phyloP scores from a whole-genome alignment of 2,113 vertebrate species.

The Forbesichthys papilliferus region DNA sequence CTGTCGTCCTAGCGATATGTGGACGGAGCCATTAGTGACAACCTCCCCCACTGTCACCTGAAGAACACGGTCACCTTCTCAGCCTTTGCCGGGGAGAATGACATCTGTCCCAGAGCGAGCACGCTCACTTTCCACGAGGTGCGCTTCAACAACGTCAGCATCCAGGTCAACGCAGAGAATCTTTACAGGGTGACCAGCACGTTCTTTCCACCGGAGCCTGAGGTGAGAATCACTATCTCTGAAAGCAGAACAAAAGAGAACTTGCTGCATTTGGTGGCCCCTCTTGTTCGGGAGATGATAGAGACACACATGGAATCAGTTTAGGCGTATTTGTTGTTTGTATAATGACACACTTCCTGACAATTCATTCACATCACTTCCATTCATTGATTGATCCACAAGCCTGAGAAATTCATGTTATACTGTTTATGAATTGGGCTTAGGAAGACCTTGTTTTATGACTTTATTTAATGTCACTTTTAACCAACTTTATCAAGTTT shows the following conservation, averaged over 20 bases:
- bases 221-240: slow-evolving; percentile 55
- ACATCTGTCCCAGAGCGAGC: slow-evolving; percentile 34
- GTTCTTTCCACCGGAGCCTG: slow-evolving; percentile 74
- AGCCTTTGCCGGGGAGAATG: slow-evolving; percentile 79
- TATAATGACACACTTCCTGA: no score
- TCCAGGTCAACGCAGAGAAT: slow-evolving; percentile 56
- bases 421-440: no score
- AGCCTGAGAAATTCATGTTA: no score
- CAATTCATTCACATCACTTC: no score
- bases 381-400: no score
- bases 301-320: not conserved
- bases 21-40: slow-evolving; percentile 81
- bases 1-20: slow-evolving; percentile 75
- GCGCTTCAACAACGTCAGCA: slow-evolving; percentile 48
- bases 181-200: slow-evolving; percentile 62
- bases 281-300: no score
- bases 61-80: slow-evolving; percentile 83
- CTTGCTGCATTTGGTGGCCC: no score
- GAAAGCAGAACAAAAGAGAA: no score
- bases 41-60: slow-evolving; percentile 68
- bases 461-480: no score
- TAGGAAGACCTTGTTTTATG: no score
- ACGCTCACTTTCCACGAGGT: slow-evolving; percentile 45
- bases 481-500: no score
- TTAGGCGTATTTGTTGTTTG: not conserved